These are phyloP conservation scores for Melanostoma scalare DNA, from an alignment of 2,888 invertebrate genomes.

Conservation along the genomic window DNA sequence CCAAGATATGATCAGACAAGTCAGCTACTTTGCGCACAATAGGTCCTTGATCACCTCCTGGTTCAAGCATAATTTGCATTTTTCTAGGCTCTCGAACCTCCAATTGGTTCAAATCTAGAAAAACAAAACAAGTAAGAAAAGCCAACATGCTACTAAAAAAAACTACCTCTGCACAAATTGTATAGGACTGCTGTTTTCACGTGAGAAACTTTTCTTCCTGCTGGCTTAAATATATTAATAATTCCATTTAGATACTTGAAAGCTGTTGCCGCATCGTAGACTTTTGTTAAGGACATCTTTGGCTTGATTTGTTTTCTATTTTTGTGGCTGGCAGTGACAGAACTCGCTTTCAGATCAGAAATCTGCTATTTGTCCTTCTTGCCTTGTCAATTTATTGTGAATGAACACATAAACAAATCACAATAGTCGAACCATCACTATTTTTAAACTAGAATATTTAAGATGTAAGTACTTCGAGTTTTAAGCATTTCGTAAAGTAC, in stretches of 20 bases:
- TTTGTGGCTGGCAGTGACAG: background rate
- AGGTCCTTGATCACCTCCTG: slow-evolving; percentile 85
- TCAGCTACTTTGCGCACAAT: slow-evolving; percentile 85
- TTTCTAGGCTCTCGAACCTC: slow-evolving; percentile 85
- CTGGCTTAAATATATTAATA: slow-evolving; percentile 90
- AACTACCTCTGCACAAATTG: slow-evolving; percentile 88
- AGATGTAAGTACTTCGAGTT: no score
- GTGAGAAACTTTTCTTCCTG: slow-evolving; percentile 83
- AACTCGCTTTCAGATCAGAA: no score
- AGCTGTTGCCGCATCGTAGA: slow-evolving; percentile 84
- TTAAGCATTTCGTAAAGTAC: no score
- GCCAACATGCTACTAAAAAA: background rate
- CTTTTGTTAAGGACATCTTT: slow-evolving; percentile 78
- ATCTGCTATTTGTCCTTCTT: no score
- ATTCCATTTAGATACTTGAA: slow-evolving; percentile 89
- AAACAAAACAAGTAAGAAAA: slow-evolving; percentile 1
- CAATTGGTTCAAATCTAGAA: slow-evolving; percentile 88
- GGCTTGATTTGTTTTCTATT: background rate
- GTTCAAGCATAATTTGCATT: slow-evolving; percentile 85
- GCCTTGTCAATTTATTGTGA: no score
- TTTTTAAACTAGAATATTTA: no score
- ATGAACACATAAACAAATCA: no score
- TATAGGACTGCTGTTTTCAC: slow-evolving; percentile 84
- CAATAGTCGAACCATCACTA: no score
- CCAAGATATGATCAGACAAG: slow-evolving; percentile 89